Percentiles rank a stretch among this genome's conserved stretches.
These are phyloP conservation scores for Rhinogobius similis DNA, from an alignment of 2,113 vertebrate genomes.

Conservation along the genomic window DNA sequence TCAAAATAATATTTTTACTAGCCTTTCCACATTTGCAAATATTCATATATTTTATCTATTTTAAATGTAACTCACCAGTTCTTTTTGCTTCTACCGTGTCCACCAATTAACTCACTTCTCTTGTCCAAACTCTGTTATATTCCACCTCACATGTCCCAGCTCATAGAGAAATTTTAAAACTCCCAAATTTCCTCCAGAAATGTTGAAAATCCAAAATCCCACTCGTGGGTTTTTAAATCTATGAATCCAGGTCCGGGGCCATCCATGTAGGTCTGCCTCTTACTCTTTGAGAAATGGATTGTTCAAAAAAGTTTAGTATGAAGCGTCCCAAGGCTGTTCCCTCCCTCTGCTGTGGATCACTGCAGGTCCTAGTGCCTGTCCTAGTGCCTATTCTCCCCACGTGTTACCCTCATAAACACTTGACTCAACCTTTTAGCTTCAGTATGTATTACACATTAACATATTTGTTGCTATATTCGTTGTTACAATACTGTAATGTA, in stretches of 20 bases:
- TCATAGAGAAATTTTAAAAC: background rate
- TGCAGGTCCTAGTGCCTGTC: conserved; percentile 83
- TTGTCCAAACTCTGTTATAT: conserved; percentile 57
- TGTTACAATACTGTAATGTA: background rate
- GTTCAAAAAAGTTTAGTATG: conserved; percentile 75
- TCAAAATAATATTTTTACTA: background rate
- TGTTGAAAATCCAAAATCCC: conserved; percentile 57
- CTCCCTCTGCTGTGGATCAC: conserved; percentile 60
- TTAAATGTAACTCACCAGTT: conserved; percentile 61
- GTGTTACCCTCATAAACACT: conserved; percentile 27
- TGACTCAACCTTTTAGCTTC: conserved; percentile 22
- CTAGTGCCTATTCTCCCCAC: conserved; percentile 75
- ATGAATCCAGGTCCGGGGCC: conserved; percentile 66
- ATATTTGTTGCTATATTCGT: no score
- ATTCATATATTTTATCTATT: background rate
- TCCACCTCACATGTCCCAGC: conserved; percentile 59
- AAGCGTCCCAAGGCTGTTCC: conserved; percentile 70
- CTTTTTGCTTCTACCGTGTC: conserved; percentile 48
- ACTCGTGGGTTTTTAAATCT: conserved; percentile 51
- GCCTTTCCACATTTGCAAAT: conserved; percentile 26
- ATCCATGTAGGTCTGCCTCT: conserved; percentile 66
- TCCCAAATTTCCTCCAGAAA: conserved; percentile 1
- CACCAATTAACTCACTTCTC: conserved; percentile 50
- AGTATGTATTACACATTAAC: background rate
- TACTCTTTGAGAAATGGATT: conserved; percentile 76